Percentiles rank a stretch among this genome's conserved stretches.
Conservation (phyloP, 53 echinoderm and acorn worm genomes). For the Crossaster papposus region DNA sequence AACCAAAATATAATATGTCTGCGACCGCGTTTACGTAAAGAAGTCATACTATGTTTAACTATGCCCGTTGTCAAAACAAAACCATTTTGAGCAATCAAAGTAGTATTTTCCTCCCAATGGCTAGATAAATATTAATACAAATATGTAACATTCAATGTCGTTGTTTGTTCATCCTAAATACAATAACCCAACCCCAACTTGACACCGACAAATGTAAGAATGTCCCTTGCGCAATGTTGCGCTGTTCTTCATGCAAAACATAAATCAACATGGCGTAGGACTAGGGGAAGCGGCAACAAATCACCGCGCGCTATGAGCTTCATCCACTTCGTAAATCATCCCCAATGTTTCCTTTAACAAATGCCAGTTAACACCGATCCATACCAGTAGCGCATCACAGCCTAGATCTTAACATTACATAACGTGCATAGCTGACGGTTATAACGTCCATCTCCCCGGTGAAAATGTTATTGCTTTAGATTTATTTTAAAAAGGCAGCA, state of each 20-base stretch:
- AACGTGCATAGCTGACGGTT: not conserved
- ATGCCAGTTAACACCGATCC: not conserved
- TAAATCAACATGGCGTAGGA: slow-evolving; percentile 49
- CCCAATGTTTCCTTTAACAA: not conserved
- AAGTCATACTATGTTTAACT: not conserved
- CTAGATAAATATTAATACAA: not conserved
- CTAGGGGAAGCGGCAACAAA: slow-evolving; percentile 51
- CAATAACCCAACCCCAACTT: slow-evolving; percentile 17
- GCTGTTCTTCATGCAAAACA: slow-evolving; percentile 11
- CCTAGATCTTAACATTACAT: not conserved
- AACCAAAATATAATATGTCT: not conserved
- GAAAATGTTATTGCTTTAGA: slow-evolving; percentile 16
- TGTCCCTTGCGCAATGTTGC: not conserved
- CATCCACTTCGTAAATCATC: slow-evolving; percentile 34
- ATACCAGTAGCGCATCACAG: not conserved
- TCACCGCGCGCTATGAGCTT: slow-evolving; percentile 38
- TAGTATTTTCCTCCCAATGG: not conserved
- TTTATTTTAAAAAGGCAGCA: slow-evolving; percentile 20
- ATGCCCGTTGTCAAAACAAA: not conserved
- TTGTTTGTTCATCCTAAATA: not conserved
- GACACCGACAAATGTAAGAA: not conserved
- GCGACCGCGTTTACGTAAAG: not conserved
- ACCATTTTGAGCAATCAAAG: not conserved
- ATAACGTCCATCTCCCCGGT: not conserved
- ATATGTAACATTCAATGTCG: not conserved